A percentile compares a stretch with the other conserved stretches of the same genome.
Evolutionary conservation across 2,113 vertebrate genomes (phyloP).

Genomic region (Thermophis baileyi): DNA sequence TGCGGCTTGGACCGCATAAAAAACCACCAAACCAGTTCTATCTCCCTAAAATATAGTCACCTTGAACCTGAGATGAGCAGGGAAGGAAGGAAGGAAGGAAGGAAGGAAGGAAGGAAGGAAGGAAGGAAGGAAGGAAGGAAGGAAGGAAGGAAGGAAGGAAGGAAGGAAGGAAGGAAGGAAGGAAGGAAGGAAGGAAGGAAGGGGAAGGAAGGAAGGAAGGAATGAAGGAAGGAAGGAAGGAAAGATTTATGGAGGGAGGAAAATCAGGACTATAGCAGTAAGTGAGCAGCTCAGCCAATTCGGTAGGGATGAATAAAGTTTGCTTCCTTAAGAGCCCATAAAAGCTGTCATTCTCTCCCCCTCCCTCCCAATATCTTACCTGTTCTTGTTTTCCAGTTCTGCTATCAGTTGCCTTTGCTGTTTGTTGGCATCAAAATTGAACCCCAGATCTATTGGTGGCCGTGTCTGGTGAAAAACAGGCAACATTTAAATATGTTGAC

Average conservation of each 20-base stretch:
- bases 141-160: not conserved
- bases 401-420: slow-evolving; percentile 95
- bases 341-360: rapidly evolving
- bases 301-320: not conserved
- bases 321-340: not conserved
- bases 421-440: slow-evolving; percentile 92
- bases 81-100: not conserved
- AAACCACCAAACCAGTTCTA: not conserved
- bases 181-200: not conserved
- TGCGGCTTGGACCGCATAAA: not conserved
- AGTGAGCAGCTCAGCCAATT: not conserved
- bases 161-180: not conserved
- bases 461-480: slow-evolving; percentile 73
- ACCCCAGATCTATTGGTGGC: slow-evolving; percentile 82
- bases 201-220: no score
- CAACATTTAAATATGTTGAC: not conserved
- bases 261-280: not conserved
- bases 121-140: not conserved
- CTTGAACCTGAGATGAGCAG: not conserved
- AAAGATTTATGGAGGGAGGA: no score
- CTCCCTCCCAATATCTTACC: slow-evolving; percentile 64
- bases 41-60: not conserved
- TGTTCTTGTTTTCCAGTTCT: slow-evolving; percentile 96
- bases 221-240: no score
- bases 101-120: not conserved